Evolutionary conservation across 2,113 vertebrate species (phyloP), one percentile per base, ranked within the genome.

Genomic region (Motacilla tschutschensis): DNA sequence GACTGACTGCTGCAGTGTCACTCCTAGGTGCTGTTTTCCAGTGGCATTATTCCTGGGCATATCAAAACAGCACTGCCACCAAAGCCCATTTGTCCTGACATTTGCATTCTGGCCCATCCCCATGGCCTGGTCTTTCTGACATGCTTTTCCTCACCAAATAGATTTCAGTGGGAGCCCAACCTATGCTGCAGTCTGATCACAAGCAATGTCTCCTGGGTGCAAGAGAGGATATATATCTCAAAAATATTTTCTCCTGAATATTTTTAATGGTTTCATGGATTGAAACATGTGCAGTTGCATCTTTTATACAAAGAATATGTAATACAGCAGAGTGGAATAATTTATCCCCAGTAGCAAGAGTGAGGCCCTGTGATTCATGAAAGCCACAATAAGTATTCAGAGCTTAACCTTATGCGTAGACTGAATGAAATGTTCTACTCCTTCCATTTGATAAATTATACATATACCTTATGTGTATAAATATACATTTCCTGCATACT

Each of bases 261-360:
- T 93, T 94, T 94, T 92, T 94, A 95, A 93, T 91, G 93, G 91
- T 87, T 95, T 95, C 85, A 79, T 89, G 87, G 91, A 95, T 93
- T 86, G 88, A 93, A 95, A 95, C 87, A 91, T 88, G 90, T 95
- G 91, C 91, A 81, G 80, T 95, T 94, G 92, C 91, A 94, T 95
- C 90, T 93, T 95, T 95, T 95, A 93, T 92, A 94, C 72, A 93
- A 96, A 93, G 94, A 94, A 96, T 95, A 92, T 96, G 90, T 94
- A 96, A 94, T 93, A 93, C 72, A 88, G 91, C 79, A 67, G 85
- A 93, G 81, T 93, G 73, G 94, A 94, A 95, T 96, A 96, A 96
- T 96, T 96, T 95, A 96, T 96, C 93, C 94, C 94, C 94, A 95
- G 89, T 94, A 94, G 94, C 89, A 93, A 85, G 81, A 95, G 83